phyloP scores from a whole-genome alignment of 2,888 invertebrate genomes.

The Ashinkailepas kermadecensis region DNA sequence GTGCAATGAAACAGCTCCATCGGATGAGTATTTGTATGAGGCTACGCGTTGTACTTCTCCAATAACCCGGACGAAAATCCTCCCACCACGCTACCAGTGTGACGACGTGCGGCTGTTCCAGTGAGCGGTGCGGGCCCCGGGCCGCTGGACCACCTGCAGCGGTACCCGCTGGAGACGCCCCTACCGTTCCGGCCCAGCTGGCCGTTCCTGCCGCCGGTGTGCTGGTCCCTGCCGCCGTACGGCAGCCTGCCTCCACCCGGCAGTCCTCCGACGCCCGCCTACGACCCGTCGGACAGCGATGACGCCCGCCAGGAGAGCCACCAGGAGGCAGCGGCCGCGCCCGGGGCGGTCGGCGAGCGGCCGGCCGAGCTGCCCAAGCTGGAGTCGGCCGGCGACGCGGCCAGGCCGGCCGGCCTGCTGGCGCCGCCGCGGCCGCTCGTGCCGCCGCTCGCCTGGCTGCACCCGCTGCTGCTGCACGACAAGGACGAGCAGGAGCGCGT shows the following conservation, averaged over 20 bases:
- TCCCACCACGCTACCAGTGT: too few relatives aligned
- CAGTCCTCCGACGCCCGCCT: not conserved
- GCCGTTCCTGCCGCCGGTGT: not conserved
- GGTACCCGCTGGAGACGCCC: not conserved
- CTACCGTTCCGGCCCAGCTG: not conserved
- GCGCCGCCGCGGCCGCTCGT: not conserved
- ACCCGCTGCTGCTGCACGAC: not conserved
- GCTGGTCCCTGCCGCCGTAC: not conserved
- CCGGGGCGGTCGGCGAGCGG: not conserved
- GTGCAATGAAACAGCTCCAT: too few relatives aligned
- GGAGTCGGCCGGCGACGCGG: not conserved
- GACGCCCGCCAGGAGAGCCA: not conserved
- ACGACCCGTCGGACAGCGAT: not conserved
- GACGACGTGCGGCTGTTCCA: not conserved
- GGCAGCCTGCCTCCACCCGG: not conserved
- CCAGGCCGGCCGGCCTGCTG: not conserved
- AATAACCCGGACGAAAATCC: too few relatives aligned
- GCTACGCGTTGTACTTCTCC: too few relatives aligned
- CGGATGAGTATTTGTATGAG: too few relatives aligned
- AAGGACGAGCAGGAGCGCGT: slow-evolving; percentile 2
- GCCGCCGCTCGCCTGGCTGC: slow-evolving; percentile 7
- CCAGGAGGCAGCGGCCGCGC: not conserved
- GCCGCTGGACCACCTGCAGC: not conserved
- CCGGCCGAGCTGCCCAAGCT: not conserved
- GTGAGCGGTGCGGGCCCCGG: not conserved